Percentiles rank a stretch among this genome's conserved stretches.
phyloP scores from a whole-genome alignment of 2,113 vertebrate species.

The Mastomys coucha region DNA sequence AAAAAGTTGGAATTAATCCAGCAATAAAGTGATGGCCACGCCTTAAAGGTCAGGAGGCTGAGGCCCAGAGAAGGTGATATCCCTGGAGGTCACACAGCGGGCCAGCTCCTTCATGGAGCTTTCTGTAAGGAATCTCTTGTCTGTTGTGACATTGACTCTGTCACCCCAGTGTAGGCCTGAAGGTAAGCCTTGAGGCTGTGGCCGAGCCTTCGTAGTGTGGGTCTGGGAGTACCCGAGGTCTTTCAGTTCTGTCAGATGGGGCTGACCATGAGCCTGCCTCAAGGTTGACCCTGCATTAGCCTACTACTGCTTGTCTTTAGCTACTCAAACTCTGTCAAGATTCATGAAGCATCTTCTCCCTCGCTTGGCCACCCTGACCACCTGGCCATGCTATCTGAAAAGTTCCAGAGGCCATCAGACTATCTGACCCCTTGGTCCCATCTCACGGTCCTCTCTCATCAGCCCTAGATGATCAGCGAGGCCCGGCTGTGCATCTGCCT shows the following conservation, averaged over 20 bases:
- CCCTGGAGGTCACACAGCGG: not conserved
- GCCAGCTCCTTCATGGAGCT: not conserved
- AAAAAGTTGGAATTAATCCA: not conserved
- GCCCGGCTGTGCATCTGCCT: not conserved
- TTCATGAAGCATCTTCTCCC: not conserved
- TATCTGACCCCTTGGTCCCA: not conserved
- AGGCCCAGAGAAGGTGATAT: not conserved
- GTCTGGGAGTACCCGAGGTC: not conserved
- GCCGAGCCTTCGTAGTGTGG: no score
- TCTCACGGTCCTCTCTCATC: not conserved
- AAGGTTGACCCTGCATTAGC: fast-evolving
- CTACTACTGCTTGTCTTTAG: not conserved
- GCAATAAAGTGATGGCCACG: not conserved
- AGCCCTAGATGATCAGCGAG: not conserved
- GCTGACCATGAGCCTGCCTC: not conserved
- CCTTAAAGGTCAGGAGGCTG: not conserved
- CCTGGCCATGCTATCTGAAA: not conserved
- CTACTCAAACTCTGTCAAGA: not conserved
- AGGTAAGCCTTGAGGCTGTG: fast-evolving
- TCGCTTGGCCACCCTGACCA: not conserved
- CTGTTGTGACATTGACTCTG: not conserved
- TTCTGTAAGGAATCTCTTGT: not conserved
- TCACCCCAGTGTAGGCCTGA: not conserved
- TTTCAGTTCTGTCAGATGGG: not conserved
- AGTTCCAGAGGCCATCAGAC: not conserved